A percentile compares a stretch with the other conserved stretches of the same genome.
Evolutionary conservation across 2,797 vertebrate species (phyloP).

Genomic region (Cuniculus paca): DNA sequence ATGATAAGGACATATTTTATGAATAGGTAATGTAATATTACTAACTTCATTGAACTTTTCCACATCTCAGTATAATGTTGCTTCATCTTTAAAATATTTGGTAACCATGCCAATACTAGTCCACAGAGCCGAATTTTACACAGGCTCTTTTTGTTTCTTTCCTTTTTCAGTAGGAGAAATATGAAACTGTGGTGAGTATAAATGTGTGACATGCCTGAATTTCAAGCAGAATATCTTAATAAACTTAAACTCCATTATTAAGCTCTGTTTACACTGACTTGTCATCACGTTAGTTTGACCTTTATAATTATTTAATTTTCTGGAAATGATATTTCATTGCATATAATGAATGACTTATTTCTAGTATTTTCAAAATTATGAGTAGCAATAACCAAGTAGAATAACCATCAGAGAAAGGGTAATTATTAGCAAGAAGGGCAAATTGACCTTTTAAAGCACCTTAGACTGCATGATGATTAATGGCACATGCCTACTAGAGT

Average conservation of each 20-base stretch:
- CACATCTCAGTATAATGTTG: background rate
- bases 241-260: background rate
- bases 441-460: background rate
- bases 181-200: constrained; percentile 74
- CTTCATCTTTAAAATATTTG: constrained; percentile 81
- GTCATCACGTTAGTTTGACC: background rate
- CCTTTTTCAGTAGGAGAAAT: constrained; percentile 61
- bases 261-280: background rate
- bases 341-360: background rate
- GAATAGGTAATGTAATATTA: background rate
- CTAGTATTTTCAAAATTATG: background rate
- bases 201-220: constrained; percentile 75
- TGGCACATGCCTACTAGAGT: background rate
- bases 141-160: constrained; percentile 78
- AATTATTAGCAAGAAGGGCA: background rate
- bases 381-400: background rate
- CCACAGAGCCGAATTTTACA: constrained; percentile 78
- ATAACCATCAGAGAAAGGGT: background rate
- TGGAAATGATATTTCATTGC: background rate
- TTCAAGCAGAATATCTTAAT: constrained; percentile 17
- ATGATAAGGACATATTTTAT: background rate
- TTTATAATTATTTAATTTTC: background rate
- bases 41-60: background rate
- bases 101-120: background rate
- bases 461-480: background rate